Evolutionary conservation across 2,888 invertebrate species (phyloP).

Genomic region (Kuschelorhynchus macadamiae): DNA sequence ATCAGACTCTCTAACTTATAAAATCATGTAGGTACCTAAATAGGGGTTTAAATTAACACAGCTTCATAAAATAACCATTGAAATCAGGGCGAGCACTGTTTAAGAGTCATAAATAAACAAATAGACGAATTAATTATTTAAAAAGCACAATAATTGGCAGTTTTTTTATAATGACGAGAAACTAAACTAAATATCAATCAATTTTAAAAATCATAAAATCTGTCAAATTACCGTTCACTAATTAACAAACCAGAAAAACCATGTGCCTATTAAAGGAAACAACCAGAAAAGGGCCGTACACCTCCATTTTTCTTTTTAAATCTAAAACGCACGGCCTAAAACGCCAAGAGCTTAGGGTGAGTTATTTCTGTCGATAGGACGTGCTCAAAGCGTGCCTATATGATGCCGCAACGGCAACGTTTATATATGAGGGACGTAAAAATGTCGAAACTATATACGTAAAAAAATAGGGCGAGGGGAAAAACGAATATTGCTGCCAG

Average conservation of each 20-base stretch:
- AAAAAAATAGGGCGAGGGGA: conserved; percentile 51
- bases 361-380: conserved; percentile 43
- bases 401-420: conserved; percentile 29
- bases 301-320: conserved; percentile 49
- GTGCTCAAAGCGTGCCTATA: conserved; percentile 45
- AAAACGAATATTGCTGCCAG: conserved; percentile 42
- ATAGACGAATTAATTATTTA: too few relatives aligned
- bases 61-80: too few relatives aligned
- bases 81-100: too few relatives aligned
- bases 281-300: conserved; percentile 39
- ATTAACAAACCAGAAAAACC: conserved; percentile 44
- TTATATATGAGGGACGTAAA: conserved; percentile 44
- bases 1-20: too few relatives aligned
- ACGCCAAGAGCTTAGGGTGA: conserved; percentile 24
- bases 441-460: conserved; percentile 48
- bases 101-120: too few relatives aligned
- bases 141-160: too few relatives aligned
- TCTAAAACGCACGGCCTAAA: conserved; percentile 39
- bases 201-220: conserved; percentile 14
- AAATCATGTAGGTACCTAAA: too few relatives aligned
- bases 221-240: conserved; percentile 34
- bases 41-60: too few relatives aligned
- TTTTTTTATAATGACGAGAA: too few relatives aligned
- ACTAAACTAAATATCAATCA: conserved; percentile 26
- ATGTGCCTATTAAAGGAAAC: conserved; percentile 30